Evolutionary conservation across 2,888 invertebrate genomes (phyloP), one percentile per base, ranked within the genome.

Genomic region (Schizaphis graminum): DNA sequence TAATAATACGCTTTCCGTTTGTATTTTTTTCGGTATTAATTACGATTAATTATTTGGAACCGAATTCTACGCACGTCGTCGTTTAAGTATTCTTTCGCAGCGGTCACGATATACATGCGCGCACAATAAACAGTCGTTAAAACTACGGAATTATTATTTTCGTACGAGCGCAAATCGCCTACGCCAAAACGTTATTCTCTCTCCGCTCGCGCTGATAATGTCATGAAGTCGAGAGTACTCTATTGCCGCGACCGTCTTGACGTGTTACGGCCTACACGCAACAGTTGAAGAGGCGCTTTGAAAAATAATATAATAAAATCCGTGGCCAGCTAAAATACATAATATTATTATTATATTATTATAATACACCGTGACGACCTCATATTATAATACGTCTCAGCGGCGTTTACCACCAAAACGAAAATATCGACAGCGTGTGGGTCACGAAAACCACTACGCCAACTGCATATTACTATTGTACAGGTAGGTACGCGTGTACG

Each of bases 401-500:
- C n/a, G 67, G n/a, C n/a, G 67, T 90, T 49, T 67, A 49, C 47
- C n/a, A 35, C 49, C 21, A 91, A 53, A 91, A 91, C 90, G 4
- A 85, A 85, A 85, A 44, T 44, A 44, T 85, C 44, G 44, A 44
- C 28, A 5, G 44, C 44, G 44, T 89, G 57, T 57, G 89, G 41
- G 89, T 89, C 89, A 57, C 41, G 41, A 41, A 44, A 85, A 85
- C 85, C 85, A 85, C 44, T 44, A 28, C 44, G 44, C 44, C 28
- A 85, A 26, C 26, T 44, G 24, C 11, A 85, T 28, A 44, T 44
- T 85, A 47, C 44, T 44, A 44, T 44, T 0, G 49, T 49, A 49
- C 13, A 44, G 41, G 41, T 26, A 85, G 10, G 11, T 21, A 85
- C 26, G 24, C 44, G 44, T 2, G 1, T 44, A 35, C 85, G 44